A percentile compares a stretch with the other conserved stretches of the same genome.
phyloP scores from a whole-genome alignment of 2,113 vertebrate species.

The Zosterops borbonicus region DNA sequence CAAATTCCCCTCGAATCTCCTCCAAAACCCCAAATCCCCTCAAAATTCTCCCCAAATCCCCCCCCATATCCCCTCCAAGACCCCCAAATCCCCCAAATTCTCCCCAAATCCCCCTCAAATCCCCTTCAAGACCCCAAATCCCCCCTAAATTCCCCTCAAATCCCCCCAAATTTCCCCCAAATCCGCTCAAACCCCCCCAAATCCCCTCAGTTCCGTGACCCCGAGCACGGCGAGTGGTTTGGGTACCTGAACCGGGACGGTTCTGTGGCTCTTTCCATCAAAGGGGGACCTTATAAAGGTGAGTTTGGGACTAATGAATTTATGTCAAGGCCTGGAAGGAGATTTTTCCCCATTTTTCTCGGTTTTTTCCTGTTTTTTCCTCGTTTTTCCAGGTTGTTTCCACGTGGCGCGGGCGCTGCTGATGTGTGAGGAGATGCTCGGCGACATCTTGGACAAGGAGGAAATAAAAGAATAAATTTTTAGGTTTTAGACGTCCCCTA shows the following conservation, averaged over 20 bases:
- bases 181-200: background rate
- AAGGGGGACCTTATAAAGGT: background rate
- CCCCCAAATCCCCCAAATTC: too few relatives aligned
- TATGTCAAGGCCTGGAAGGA: too few relatives aligned
- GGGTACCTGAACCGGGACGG: background rate
- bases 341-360: background rate
- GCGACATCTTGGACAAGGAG: background rate
- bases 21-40: too few relatives aligned
- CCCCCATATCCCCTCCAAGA: too few relatives aligned
- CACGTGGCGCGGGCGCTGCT: background rate
- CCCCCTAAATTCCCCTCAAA: too few relatives aligned
- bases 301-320: background rate
- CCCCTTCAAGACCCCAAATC: too few relatives aligned
- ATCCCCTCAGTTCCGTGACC: background rate
- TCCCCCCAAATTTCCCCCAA: background rate
- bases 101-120: too few relatives aligned
- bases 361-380: background rate
- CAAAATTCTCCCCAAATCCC: too few relatives aligned
- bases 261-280: background rate
- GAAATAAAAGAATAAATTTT: too few relatives aligned
- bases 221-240: background rate
- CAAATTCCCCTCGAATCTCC: too few relatives aligned
- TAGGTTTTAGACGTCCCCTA: too few relatives aligned
- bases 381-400: background rate
- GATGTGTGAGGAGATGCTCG: background rate